Base-by-base conservation (phyloP, 2,797 vertebrate species). In the Enteromius mattozi region DNA sequence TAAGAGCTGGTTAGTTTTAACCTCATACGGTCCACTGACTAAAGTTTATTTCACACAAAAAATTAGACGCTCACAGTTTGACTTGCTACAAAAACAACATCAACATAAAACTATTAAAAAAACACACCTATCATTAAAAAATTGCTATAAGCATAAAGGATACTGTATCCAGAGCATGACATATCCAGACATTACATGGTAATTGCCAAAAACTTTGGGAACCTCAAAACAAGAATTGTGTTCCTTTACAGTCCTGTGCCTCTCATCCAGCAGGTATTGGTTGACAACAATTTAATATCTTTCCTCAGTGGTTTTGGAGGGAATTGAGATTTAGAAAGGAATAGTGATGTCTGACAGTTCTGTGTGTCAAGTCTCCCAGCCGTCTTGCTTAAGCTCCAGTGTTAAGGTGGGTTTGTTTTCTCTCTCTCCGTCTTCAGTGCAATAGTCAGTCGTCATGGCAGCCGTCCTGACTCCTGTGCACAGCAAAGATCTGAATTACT, bases 381-480 rank as follows among this genome's bases (percentile, higher is more conserved):
- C 24, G 7, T 86, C 12, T 37, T 56, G 33, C 19, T 83, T 16
- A 8, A 61, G 66, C 56, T 85, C 76, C 45, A 66, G 13, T n/a
- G 45, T 66, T 72, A 61, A 72, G 27, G 27, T 42, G 14, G 9
- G 65, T 56, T 74, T 61, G 75, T 59, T 51, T 79, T 10, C 13
- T 4, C 13, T 2, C 63, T 66, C 30, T 35, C 16, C 9, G 7
- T 66, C 63, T 66, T 83, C 74, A 70, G 79, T 88, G 87, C 77
- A 80, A 72, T 24, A 78, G 63, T 83, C 42, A 45, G 74, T 70
- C 82, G 65, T 85, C 49, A 83, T 82, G 83, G 85, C 47, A 83
- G 83, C 74, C 84, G 8, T 76, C 86, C 85, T 80, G 66, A 80
- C 61, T 94, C 92, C 92, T 94, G 42, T 37, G 9, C 47, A 66